Evolutionary conservation across 2,888 invertebrate genomes (phyloP).

Genomic region (Rotaria sp.): DNA sequence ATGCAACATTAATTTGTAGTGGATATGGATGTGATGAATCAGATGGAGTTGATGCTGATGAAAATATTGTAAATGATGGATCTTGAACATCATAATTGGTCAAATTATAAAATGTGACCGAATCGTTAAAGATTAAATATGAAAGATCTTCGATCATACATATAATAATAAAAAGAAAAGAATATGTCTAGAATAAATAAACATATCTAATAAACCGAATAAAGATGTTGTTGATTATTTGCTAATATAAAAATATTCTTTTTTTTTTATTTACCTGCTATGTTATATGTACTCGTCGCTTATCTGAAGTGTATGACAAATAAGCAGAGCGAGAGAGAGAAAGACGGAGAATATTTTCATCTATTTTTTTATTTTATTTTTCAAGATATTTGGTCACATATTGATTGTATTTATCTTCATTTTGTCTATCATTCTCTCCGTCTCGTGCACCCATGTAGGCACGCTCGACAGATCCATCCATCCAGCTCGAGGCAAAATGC

Average conservation of each 20-base stretch:
- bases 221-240: not conserved
- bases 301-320: not conserved
- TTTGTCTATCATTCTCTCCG: not conserved
- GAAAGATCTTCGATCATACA: constrained; percentile 15
- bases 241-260: not conserved
- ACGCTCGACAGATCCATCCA: not conserved
- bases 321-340: not conserved
- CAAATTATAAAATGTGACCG: not conserved
- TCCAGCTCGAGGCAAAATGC: not conserved
- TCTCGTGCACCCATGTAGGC: not conserved
- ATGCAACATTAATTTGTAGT: not conserved
- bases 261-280: not conserved
- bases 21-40: not conserved
- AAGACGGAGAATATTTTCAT: not conserved
- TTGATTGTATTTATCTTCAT: not conserved
- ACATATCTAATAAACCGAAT: not conserved
- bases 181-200: not conserved
- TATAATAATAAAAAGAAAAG: not conserved
- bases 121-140: not conserved
- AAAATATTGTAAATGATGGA: not conserved
- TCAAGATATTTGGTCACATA: not conserved
- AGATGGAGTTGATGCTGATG: not conserved
- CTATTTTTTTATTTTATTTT: not conserved
- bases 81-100: constrained; percentile 15
- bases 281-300: not conserved